These are phyloP conservation scores for Hyalella azteca DNA, from an alignment of 2,888 invertebrate species.

Conservation along the genomic window DNA sequence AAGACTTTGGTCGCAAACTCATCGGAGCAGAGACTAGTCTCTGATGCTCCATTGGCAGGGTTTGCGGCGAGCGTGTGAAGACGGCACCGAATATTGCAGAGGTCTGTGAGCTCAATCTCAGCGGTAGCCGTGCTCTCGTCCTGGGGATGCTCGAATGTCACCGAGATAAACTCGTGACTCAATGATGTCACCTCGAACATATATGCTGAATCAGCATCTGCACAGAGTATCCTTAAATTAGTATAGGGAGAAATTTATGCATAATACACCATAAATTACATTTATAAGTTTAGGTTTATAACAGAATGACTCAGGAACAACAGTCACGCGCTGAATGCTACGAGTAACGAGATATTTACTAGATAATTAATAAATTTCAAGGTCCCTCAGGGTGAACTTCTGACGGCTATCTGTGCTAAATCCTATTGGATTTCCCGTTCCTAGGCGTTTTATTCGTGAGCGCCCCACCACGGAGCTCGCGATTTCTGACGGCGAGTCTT, in stretches of 20 bases:
- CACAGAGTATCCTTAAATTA: slow-evolving; percentile 56
- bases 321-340: too few relatives aligned
- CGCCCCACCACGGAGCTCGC: too few relatives aligned
- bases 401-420: too few relatives aligned
- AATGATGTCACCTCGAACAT: slow-evolving; percentile 92
- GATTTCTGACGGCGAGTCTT: too few relatives aligned
- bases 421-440: too few relatives aligned
- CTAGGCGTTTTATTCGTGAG: too few relatives aligned
- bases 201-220: slow-evolving; percentile 76
- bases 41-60: slow-evolving; percentile 11
- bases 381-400: too few relatives aligned
- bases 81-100: slow-evolving; percentile 78
- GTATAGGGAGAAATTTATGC: not conserved
- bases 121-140: slow-evolving; percentile 93
- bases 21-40: slow-evolving; percentile 63
- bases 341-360: too few relatives aligned
- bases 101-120: slow-evolving; percentile 83
- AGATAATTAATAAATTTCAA: too few relatives aligned
- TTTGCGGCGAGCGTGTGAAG: slow-evolving; percentile 72
- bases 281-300: too few relatives aligned
- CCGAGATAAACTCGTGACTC: slow-evolving; percentile 86
- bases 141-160: slow-evolving; percentile 89
- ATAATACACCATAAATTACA: not conserved
- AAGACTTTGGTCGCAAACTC: slow-evolving; percentile 70
- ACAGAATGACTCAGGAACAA: too few relatives aligned